Percentiles rank a stretch among this genome's conserved stretches.
Conservation (phyloP, 2,888 invertebrate genomes). For the Polymixis flavicincta region DNA sequence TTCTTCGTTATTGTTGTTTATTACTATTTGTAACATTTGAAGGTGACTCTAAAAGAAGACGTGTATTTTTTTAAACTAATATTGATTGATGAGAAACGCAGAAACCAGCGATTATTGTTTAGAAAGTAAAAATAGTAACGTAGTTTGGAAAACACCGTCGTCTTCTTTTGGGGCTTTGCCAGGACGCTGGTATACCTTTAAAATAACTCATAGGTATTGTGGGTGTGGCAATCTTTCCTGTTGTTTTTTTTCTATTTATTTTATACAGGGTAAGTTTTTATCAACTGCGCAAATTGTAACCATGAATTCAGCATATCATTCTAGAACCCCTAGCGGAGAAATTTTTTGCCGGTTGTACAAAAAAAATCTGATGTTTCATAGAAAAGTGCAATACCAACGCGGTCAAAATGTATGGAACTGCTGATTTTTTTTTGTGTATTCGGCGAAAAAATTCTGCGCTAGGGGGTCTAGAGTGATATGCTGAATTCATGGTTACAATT, state of each 20-base stretch:
- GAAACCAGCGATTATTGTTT: constrained; percentile 42
- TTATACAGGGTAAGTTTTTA: no score
- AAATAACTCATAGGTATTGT: constrained; percentile 27
- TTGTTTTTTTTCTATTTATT: constrained; percentile 13
- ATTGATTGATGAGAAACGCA: constrained; percentile 45
- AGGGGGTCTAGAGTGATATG: no score
- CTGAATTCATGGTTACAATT: no score
- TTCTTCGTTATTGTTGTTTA: constrained; percentile 1
- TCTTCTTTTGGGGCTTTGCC: constrained; percentile 54
- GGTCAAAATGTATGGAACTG: no score
- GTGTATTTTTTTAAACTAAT: constrained; percentile 46
- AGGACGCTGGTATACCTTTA: constrained; percentile 38
- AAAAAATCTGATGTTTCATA: no score
- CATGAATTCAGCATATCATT: no score
- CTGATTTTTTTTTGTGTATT: no score
- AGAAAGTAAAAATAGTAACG: constrained; percentile 49
- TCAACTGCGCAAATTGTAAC: no score
- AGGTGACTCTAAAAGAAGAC: constrained; percentile 38
- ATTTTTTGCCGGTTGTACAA: no score
- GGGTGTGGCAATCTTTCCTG: constrained; percentile 16
- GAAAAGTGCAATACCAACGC: no score
- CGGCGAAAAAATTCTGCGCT: no score
- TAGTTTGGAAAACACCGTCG: constrained; percentile 43
- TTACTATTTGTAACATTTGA: constrained; percentile 20
- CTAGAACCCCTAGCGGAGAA: no score